Evolutionary conservation across 2,797 vertebrate genomes (phyloP), one percentile per base, ranked within the genome.

Genomic region (Myripristis jacobus): DNA sequence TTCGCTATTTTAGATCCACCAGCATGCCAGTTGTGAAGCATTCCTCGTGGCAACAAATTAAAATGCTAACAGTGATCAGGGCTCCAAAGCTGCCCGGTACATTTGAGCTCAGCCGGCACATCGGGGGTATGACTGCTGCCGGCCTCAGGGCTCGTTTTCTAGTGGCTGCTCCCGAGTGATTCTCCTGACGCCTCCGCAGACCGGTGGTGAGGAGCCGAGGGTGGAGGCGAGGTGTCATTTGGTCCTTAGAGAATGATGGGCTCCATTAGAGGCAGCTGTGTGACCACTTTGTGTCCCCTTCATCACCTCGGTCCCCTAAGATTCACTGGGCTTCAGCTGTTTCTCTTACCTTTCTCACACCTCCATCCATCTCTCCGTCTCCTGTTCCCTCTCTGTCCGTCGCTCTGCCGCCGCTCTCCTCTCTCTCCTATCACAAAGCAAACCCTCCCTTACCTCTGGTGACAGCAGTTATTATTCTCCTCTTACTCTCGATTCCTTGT

Each of bases 401-500:
- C 22, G 16, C 47, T 36, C 43, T 41, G n/a, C n/a, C n/a, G n/a
- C n/a, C 27, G 21, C 21, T 48, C 52, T 48, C 43, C 48, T 72
- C 54, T 79, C 54, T 79, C 66, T 53, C 38, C 38, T 36, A 48
- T 15, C 48, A 13, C 64, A 51, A 61, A n/a, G 9, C 50, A 75
- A 46, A 59, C 74, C 81, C 66, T 75, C 74, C 81, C n/a, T 77
- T 65, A 48, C 54, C 62, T 68, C 24, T 57, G 27, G 70, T 77
- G 74, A 85, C 81, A 78, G 78, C 76, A 78, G 70, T 81, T 79
- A 86, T 87, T 85, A 84, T 84, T 80, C 84, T 80, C 80, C 81
- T 75, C 66, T 22, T 43, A 52, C 64, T 8, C 2, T 65, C 81
- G 72, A 72, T 74, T 71, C 57, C 34, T 19, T 70, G 66, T 74